Evolutionary conservation across 2,797 vertebrate species (phyloP), one percentile per base, ranked within the genome.

Genomic region (Sebastes glaucus): DNA sequence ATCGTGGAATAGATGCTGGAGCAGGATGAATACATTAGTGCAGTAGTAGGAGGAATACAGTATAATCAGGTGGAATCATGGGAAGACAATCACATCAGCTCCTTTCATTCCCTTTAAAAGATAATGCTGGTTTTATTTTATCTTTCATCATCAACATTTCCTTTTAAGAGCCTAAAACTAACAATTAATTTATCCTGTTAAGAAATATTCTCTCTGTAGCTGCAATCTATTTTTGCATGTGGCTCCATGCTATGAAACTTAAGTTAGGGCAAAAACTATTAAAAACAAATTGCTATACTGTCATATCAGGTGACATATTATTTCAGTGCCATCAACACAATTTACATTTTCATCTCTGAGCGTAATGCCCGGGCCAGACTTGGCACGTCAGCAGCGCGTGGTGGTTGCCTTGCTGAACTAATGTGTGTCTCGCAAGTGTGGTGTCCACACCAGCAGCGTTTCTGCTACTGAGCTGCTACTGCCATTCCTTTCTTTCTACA

Each of bases 61-160:
- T 49, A 46, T 55, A n/a, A 77, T 49, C 73, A 66, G 63, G 42
- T 70, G 57, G 14, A 74, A 66, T 57, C 71, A 20, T 11, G n/a
- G 23, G 14, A 61, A 57, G 33, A 57, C 32, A 32, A 62, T 80
- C 52, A n/a, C 23, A 69, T 18, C 13, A 65, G 49, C 65, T 35
- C n/a, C 30, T 71, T 14, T 59, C 42, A 52, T 67, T n/a, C 14
- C 6, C 18, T 38, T 76, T 80, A 23, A 35, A 46, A 60, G 9
- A 53, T 35, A 2, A 28, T 28, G 11, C 28, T 25, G 27, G 4
- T 61, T 63, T 59, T 71, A 57, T 57, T 69, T 66, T 8, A 42
- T 62, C 13, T 33, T 28, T 74, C 3, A 33, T 61, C 32, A 46
- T 20, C 7, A 71, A 11, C 28, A 57, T 25, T 84, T 56, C 9